These are phyloP conservation scores for Heterodera filipjevi DNA, from an alignment of 2,888 invertebrate genomes.

Conservation along the genomic window DNA sequence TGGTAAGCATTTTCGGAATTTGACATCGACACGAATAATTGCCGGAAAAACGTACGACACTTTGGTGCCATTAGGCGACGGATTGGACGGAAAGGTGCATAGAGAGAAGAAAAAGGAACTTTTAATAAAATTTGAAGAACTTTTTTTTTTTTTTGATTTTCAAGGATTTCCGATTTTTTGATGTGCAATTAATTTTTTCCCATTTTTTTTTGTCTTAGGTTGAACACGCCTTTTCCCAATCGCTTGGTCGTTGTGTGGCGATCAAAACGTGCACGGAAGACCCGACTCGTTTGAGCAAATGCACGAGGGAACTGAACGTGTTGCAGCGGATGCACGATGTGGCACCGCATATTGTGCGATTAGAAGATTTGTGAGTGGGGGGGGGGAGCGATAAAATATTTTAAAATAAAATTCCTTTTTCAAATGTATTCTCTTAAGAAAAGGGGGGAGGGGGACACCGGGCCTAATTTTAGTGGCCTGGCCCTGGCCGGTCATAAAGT, in stretches of 20 bases:
- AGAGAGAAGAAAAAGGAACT: no score
- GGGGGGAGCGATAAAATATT: neutral
- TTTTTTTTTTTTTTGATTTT: neutral
- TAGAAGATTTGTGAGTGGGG: constrained; percentile 13
- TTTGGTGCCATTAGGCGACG: constrained; percentile 12
- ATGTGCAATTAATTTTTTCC: no score
- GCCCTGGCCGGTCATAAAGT: no score
- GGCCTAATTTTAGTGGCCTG: no score
- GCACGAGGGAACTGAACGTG: constrained; percentile 22
- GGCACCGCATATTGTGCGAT: constrained; percentile 6
- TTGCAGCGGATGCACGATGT: neutral
- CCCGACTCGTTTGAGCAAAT: constrained; percentile 19
- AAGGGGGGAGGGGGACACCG: no score
- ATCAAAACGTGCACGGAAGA: constrained; percentile 24
- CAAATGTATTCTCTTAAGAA: no score
- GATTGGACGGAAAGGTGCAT: constrained; percentile 24
- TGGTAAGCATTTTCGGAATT: constrained; percentile 14
- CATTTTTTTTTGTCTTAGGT: constrained; percentile 7
- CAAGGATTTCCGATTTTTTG: neutral
- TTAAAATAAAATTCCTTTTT: neutral
- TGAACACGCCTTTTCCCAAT: constrained; percentile 13
- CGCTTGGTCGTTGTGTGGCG: constrained; percentile 20
- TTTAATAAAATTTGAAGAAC: no score
- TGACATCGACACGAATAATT: constrained; percentile 4
- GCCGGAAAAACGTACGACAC: constrained; percentile 13